These are phyloP conservation scores for Mactromeris polynyma DNA, from an alignment of 2,888 invertebrate genomes.

Conservation along the genomic window DNA sequence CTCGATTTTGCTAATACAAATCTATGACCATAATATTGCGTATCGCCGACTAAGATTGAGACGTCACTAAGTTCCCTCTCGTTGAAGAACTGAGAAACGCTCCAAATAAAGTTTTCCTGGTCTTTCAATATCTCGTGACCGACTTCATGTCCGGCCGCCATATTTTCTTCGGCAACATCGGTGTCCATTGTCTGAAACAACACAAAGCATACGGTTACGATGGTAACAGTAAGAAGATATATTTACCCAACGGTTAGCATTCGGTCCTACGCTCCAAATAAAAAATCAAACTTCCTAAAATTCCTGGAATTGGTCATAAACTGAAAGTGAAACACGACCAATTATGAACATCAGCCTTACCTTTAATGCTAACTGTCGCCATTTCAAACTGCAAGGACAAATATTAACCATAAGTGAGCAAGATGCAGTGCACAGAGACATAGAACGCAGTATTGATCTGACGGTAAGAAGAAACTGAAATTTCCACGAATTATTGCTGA, in stretches of 20 bases:
- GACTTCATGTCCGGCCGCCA: conserved; percentile 8
- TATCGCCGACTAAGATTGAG: conserved; percentile 80
- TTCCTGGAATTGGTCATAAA: no score
- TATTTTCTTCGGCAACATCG: conserved; percentile 1
- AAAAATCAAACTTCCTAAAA: no score
- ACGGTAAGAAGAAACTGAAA: neutral
- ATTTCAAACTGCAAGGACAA: neutral
- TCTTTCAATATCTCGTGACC: conserved; percentile 80
- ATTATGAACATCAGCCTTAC: neutral
- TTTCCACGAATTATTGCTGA: neutral
- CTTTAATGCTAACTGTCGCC: neutral
- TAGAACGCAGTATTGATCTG: neutral
- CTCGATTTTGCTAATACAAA: conserved; percentile 87
- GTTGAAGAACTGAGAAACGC: conserved; percentile 86
- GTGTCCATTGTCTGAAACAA: conserved; percentile 37
- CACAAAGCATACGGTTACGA: neutral
- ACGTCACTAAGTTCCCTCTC: conserved; percentile 85
- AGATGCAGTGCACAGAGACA: neutral
- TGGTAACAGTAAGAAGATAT: no score
- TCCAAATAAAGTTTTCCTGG: conserved; percentile 84
- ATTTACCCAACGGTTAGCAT: no score
- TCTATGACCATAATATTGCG: conserved; percentile 84
- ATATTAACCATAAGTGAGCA: neutral
- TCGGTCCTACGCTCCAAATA: no score
- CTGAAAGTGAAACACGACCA: no score